A percentile compares a stretch with the other conserved stretches of the same genome.
Conservation (phyloP, 2,888 invertebrate genomes). For the Caenorhabditis uteleia region DNA sequence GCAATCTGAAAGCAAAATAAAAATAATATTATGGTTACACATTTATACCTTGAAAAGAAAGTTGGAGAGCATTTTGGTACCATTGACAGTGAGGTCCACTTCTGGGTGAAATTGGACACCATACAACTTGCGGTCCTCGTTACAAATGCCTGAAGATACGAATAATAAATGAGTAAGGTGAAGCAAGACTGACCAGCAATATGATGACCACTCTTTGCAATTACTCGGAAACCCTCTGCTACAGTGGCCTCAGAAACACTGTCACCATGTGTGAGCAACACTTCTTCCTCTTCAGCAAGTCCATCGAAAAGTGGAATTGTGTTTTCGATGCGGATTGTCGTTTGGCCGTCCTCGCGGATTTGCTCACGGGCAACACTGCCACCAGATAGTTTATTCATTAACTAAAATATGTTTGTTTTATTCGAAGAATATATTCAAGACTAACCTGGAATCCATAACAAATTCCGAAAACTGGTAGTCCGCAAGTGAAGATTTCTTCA, state of each 20-base stretch:
- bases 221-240: constrained; percentile 85
- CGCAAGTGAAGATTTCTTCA: constrained; percentile 91
- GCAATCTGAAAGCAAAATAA: constrained; percentile 79
- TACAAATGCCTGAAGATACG: constrained; percentile 79
- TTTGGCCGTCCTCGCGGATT: constrained; percentile 84
- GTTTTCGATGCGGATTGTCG: constrained; percentile 79
- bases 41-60: constrained; percentile 78
- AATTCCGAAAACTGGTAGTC: constrained; percentile 90
- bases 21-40: too few species aligned
- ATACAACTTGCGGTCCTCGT: constrained; percentile 86
- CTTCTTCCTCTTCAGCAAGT: constrained; percentile 70
- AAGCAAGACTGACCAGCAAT: constrained; percentile 70
- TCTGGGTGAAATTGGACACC: constrained; percentile 99
- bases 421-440: background rate
- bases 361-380: constrained; percentile 88
- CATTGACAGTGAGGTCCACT: constrained; percentile 82
- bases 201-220: constrained; percentile 76
- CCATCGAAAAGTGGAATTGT: constrained; percentile 85
- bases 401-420: constrained; percentile 74
- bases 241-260: constrained; percentile 82
- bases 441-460: constrained; percentile 92
- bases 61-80: constrained; percentile 77
- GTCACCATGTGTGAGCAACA: constrained; percentile 95
- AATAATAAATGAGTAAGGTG: constrained; percentile 3
- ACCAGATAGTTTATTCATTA: constrained; percentile 96